Evolutionary conservation across 2,888 invertebrate species (phyloP).

Genomic region (Diaperis boleti): DNA sequence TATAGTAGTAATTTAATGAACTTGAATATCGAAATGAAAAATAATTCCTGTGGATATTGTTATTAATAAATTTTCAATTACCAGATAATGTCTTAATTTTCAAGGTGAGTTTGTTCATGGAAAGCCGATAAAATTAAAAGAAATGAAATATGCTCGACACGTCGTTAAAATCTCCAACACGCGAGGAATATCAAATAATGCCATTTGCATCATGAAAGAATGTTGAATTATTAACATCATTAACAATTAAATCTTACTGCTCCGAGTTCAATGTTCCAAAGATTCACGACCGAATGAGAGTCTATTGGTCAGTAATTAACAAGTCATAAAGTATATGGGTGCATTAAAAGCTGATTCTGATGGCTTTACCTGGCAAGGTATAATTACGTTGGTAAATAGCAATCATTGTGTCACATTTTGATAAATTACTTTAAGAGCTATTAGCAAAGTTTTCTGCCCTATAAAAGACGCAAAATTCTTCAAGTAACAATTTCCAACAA

Average conservation of each 20-base stretch:
- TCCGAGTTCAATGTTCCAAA: constrained; percentile 27
- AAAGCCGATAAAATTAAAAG: constrained; percentile 9
- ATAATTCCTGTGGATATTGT: too few relatives aligned
- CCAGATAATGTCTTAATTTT: constrained; percentile 19
- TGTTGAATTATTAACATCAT: constrained; percentile 14
- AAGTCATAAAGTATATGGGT: constrained; percentile 17
- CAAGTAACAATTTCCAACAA: constrained; percentile 2
- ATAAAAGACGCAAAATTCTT: background rate
- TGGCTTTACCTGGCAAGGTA: constrained; percentile 6
- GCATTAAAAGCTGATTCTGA: constrained; percentile 12
- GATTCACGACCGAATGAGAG: background rate
- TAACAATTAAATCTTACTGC: constrained; percentile 10
- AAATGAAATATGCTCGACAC: constrained; percentile 15
- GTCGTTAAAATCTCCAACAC: constrained; percentile 28
- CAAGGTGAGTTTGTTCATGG: background rate
- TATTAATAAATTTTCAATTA: background rate
- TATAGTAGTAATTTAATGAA: too few relatives aligned
- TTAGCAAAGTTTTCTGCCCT: too few relatives aligned
- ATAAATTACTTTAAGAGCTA: constrained; percentile 13
- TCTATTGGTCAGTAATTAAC: constrained; percentile 22
- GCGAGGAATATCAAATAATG: constrained; percentile 24
- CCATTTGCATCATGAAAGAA: constrained; percentile 22
- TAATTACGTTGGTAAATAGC: constrained; percentile 18
- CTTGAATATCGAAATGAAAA: too few relatives aligned
- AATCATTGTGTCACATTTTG: constrained; percentile 26